Evolutionary conservation across 2,797 vertebrate genomes (phyloP).

Genomic region (Garrulus glandarius): DNA sequence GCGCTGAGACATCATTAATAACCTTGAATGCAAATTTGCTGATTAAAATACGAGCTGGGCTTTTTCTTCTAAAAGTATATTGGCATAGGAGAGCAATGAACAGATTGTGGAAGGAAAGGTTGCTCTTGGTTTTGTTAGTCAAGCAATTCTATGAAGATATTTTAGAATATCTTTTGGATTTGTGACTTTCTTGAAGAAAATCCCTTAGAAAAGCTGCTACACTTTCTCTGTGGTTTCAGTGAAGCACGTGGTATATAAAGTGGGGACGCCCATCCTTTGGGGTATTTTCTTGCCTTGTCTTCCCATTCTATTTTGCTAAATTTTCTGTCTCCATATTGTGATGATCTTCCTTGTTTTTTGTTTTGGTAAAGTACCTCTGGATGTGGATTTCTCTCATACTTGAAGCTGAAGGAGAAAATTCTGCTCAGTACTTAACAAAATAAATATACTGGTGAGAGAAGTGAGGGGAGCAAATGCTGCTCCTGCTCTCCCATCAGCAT

Average conservation of each 20-base stretch:
- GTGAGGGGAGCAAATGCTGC: not conserved
- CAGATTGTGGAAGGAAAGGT: not conserved
- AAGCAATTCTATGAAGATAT: not conserved
- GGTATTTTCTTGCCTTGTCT: not conserved
- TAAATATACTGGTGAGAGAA: not conserved
- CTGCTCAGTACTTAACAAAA: not conserved
- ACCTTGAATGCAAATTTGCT: not conserved
- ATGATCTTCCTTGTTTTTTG: not conserved
- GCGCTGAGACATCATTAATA: not conserved
- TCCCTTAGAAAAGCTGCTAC: not conserved
- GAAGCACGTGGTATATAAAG: not conserved
- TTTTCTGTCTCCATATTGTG: not conserved
- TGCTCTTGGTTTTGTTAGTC: not conserved
- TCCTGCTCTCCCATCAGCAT: rapidly evolving
- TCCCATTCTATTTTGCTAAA: not conserved
- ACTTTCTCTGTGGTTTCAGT: not conserved
- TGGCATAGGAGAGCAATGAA: not conserved
- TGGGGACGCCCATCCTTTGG: not conserved
- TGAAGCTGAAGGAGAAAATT: not conserved
- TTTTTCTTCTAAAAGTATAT: not conserved
- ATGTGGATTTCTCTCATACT: not conserved
- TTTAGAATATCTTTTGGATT: not conserved
- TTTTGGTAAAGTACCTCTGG: not conserved
- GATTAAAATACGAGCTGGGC: not conserved
- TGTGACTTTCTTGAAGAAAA: not conserved